phyloP scores from a whole-genome alignment of 2,888 invertebrate species.

The Apotomis turbidana region DNA sequence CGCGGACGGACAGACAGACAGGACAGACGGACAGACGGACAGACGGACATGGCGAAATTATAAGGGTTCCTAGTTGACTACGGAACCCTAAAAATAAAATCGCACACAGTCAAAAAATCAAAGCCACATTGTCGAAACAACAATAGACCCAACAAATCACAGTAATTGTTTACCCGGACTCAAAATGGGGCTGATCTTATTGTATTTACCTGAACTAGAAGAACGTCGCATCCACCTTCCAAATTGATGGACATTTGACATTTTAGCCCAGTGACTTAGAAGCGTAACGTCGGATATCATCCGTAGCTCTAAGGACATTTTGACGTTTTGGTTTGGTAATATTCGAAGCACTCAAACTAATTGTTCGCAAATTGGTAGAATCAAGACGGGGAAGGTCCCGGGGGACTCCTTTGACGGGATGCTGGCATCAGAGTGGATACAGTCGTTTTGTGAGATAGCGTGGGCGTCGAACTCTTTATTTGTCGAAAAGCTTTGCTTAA shows the following conservation, averaged over 20 bases:
- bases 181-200: conserved; percentile 32
- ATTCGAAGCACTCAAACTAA: conserved; percentile 41
- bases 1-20: no score
- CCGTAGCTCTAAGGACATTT: no score
- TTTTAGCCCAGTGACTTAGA: neutral
- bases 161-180: conserved; percentile 23
- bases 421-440: conserved; percentile 1
- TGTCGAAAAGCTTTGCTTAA: no score
- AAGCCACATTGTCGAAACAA: conserved; percentile 5
- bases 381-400: conserved; percentile 22
- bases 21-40: no score
- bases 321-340: neutral
- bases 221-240: neutral
- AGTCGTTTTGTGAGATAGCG: neutral
- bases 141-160: conserved; percentile 19
- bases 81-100: no score
- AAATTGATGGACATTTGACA: neutral
- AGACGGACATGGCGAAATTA: no score
- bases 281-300: no score
- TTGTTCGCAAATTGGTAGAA: conserved; percentile 42
- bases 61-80: no score
- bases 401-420: conserved; percentile 3
- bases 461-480: no score
- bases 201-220: conserved; percentile 20
- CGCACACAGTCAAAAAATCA: conserved; percentile 10